phyloP scores from a whole-genome alignment of 2,888 invertebrate species.

The Omphaloscelis lunosa region DNA sequence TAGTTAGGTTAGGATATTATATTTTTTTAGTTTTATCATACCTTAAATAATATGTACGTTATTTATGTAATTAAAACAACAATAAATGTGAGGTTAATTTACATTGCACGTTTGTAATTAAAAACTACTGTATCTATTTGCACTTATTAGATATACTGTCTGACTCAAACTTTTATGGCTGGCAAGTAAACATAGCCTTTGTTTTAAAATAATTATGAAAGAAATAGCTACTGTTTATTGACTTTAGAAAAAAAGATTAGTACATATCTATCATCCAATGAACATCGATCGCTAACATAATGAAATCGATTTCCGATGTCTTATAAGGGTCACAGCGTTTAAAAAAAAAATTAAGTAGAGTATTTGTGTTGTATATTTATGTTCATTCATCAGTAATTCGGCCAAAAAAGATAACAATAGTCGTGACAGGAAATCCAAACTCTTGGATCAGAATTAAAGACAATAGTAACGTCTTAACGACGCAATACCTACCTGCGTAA shows the following conservation, averaged over 20 bases:
- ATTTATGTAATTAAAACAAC: no score
- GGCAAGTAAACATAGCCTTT: slow-evolving; percentile 31
- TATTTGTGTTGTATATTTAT: not conserved
- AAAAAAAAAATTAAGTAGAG: not conserved
- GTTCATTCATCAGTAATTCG: slow-evolving; percentile 19
- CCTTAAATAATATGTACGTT: no score
- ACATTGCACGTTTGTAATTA: slow-evolving; percentile 61
- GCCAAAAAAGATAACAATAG: slow-evolving; percentile 21
- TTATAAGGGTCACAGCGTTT: no score
- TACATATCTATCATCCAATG: no score
- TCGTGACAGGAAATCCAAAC: slow-evolving; percentile 52
- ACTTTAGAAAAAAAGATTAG: slow-evolving; percentile 45
- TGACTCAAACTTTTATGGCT: slow-evolving; percentile 34
- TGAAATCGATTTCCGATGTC: no score
- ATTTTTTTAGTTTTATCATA: no score
- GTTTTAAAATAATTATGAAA: slow-evolving; percentile 25
- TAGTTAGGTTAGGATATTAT: no score
- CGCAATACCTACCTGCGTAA: slow-evolving; percentile 30
- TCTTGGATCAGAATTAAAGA: slow-evolving; percentile 34
- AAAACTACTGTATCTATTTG: slow-evolving; percentile 58
- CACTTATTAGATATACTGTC: slow-evolving; percentile 47
- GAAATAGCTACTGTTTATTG: slow-evolving; percentile 40
- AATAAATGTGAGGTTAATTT: slow-evolving; percentile 55
- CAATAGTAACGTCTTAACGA: slow-evolving; percentile 16
- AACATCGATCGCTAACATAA: no score